phyloP scores from a whole-genome alignment of 2,888 invertebrate species.

The Agriopis leucophaearia region DNA sequence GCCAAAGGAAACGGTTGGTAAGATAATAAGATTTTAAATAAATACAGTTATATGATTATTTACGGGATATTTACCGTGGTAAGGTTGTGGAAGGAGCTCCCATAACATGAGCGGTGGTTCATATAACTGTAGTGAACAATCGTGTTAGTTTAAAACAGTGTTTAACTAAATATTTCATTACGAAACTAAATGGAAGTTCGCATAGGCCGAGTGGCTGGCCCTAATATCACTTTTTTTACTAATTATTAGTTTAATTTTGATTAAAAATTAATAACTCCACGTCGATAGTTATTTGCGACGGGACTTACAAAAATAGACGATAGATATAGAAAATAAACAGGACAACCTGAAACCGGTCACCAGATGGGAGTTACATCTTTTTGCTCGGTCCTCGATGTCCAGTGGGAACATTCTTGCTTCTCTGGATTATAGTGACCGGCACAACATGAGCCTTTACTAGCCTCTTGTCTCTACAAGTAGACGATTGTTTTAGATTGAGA shows the following conservation, averaged over 20 bases:
- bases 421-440: constrained; percentile 35
- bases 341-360: constrained; percentile 70
- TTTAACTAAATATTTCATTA: too few relatives aligned
- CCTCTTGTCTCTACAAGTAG: constrained; percentile 14
- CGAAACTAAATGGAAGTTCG: too few relatives aligned
- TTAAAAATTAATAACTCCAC: background rate
- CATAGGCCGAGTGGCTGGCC: too few relatives aligned
- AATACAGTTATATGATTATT: too few relatives aligned
- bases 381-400: constrained; percentile 54
- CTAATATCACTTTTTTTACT: too few relatives aligned
- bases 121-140: too few relatives aligned
- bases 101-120: too few relatives aligned
- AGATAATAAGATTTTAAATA: too few relatives aligned
- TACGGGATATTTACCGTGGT: too few relatives aligned
- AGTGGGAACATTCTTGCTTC: constrained; percentile 72
- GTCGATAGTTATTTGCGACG: constrained; percentile 18
- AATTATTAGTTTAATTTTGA: background rate
- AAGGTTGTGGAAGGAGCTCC: too few relatives aligned
- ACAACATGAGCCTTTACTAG: constrained; percentile 26
- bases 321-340: constrained; percentile 74
- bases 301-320: constrained; percentile 69
- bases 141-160: too few relatives aligned
- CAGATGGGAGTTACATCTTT: constrained; percentile 72
- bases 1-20: too few relatives aligned
- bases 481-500: constrained; percentile 17